Percentiles rank a stretch among this genome's conserved stretches.
Conservation (phyloP, 2,113 vertebrate genomes). For the Oncorhynchus tshawytscha region DNA sequence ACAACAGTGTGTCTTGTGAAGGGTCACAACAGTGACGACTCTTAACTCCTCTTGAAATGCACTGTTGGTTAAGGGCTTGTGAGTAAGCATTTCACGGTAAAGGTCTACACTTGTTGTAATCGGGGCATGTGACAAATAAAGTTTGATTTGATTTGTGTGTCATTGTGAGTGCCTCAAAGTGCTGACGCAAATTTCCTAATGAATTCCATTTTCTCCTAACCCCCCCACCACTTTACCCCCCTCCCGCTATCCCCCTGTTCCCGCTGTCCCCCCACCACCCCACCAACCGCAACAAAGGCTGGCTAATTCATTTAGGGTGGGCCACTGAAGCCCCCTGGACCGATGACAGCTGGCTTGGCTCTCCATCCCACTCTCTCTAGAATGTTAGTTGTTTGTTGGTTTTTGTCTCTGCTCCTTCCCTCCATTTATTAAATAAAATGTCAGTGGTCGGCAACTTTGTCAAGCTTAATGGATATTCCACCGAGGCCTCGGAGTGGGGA, state of each 20-base stretch:
- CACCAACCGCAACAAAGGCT: conserved; percentile 73
- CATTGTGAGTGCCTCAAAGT: conserved; percentile 75
- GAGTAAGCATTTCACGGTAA: too few relatives aligned
- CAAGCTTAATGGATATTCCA: conserved; percentile 76
- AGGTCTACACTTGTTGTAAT: too few relatives aligned
- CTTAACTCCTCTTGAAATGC: too few relatives aligned
- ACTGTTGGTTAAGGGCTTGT: too few relatives aligned
- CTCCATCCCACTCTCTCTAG: conserved; percentile 56
- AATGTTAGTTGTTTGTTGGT: conserved; percentile 71
- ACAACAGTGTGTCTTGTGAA: conserved; percentile 26
- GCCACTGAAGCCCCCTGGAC: conserved; percentile 69
- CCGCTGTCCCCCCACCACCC: conserved; percentile 49
- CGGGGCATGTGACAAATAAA: too few relatives aligned
- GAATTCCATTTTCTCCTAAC: conserved; percentile 80
- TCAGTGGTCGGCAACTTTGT: conserved; percentile 73
- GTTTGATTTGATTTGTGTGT: conserved; percentile 2
- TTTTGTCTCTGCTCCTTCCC: conserved; percentile 59
- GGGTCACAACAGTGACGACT: too few relatives aligned
- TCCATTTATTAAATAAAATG: conserved; percentile 83
- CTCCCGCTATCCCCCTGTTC: conserved; percentile 34
- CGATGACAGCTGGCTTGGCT: conserved; percentile 77
- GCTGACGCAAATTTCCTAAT: conserved; percentile 86
- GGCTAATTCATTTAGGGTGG: conserved; percentile 79
- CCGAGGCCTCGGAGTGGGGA: conserved; percentile 59
- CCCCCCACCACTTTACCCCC: conserved; percentile 54